Conservation (phyloP, 2,797 vertebrate species). For the Labeo calbasu region DNA sequence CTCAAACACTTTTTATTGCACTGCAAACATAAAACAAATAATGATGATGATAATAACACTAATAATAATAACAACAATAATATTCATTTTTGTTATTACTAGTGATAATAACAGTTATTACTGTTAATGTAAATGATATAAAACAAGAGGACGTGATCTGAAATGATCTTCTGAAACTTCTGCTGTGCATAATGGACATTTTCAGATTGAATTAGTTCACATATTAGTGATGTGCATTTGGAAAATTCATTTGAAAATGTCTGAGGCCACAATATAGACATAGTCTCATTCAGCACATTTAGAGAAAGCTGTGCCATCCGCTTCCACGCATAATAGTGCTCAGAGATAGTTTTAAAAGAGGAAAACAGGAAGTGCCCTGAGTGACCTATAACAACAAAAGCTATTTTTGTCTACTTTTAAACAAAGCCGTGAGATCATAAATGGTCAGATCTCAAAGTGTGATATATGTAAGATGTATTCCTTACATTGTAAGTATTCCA, state of each 20-base stretch:
- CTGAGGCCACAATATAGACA: not conserved
- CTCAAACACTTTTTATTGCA: not conserved
- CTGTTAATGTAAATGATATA: not conserved
- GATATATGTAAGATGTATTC: not conserved
- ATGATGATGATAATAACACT: too few relatives aligned
- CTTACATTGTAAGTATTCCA: not conserved
- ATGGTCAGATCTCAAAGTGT: not conserved
- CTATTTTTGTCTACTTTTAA: conserved; percentile 26
- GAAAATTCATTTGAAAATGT: not conserved
- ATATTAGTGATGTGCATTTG: not conserved
- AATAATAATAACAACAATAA: too few relatives aligned
- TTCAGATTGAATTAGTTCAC: not conserved
- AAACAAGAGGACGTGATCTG: not conserved
- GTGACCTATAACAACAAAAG: conserved; percentile 24
- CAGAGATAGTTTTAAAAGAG: not conserved
- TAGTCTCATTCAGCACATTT: not conserved
- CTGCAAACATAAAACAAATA: not conserved
- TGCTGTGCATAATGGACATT: not conserved
- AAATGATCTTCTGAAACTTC: not conserved
- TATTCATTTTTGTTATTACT: too few relatives aligned
- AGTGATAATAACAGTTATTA: not conserved
- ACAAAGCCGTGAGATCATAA: conserved; percentile 9
- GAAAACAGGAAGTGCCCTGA: conserved; percentile 43
- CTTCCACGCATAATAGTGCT: conserved; percentile 2
- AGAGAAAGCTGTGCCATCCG: not conserved